A percentile compares a stretch with the other conserved stretches of the same genome.
Evolutionary conservation across 2,888 invertebrate species (phyloP).

Genomic region (Drosophila nr. perissopoda): DNA sequence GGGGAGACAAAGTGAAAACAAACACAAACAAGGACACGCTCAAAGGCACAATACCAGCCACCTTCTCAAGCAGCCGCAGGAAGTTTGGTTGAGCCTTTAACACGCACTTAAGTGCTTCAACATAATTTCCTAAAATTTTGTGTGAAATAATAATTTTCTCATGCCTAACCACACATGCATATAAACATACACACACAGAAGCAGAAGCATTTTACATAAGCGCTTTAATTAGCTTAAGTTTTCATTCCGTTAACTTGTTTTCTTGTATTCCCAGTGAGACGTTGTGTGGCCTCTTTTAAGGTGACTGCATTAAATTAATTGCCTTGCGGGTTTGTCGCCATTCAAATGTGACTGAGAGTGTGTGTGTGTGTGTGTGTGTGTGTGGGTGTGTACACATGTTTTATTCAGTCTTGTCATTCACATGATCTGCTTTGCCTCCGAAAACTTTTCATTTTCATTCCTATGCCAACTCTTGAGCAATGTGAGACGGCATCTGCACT

Average conservation of each 20-base stretch:
- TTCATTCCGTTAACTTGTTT: conserved; percentile 46
- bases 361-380: conserved; percentile 4
- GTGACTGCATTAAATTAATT: conserved; percentile 68
- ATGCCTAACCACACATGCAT: conserved; percentile 2
- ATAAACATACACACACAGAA: not conserved
- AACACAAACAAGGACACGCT: conserved; percentile 29
- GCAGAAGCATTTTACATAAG: conserved; percentile 43
- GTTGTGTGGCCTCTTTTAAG: conserved; percentile 34
- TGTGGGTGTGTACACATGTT: conserved; percentile 19
- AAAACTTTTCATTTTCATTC: conserved; percentile 45
- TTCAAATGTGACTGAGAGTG: not conserved
- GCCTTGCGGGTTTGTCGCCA: conserved; percentile 35
- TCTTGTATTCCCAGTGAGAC: conserved; percentile 26
- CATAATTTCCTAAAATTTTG: conserved; percentile 52
- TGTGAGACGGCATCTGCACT: conserved; percentile 18
- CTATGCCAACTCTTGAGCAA: conserved; percentile 25
- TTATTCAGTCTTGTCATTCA: conserved; percentile 15
- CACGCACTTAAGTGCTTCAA: conserved; percentile 55
- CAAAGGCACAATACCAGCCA: conserved; percentile 10
- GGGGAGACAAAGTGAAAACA: conserved; percentile 22
- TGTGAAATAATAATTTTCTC: conserved; percentile 53
- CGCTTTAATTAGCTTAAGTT: conserved; percentile 70
- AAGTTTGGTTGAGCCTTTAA: conserved; percentile 34
- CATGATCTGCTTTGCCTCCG: conserved; percentile 21
- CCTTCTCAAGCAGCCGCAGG: conserved; percentile 19